These are phyloP conservation scores for Taeniopygia guttata DNA, from an alignment of 2,797 vertebrate genomes.

Conservation along the genomic window DNA sequence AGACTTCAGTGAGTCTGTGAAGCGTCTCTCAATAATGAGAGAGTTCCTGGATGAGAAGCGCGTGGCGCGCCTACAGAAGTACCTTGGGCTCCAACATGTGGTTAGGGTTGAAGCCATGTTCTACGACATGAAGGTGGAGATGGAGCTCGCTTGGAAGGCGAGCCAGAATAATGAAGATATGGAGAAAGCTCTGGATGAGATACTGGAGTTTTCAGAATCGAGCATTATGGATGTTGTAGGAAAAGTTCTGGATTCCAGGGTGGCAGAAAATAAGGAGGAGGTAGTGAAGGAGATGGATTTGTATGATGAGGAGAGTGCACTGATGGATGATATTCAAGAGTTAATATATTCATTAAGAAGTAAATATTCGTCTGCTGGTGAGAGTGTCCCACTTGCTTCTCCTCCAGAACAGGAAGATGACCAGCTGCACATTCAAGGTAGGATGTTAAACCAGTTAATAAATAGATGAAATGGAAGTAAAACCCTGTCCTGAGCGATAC, in stretches of 20 bases:
- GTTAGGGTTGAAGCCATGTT: slow-evolving; percentile 86
- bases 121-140: slow-evolving; percentile 79
- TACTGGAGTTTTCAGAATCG: slow-evolving; percentile 85
- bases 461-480: neutral
- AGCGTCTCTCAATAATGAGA: slow-evolving; percentile 78
- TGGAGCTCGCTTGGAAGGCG: slow-evolving; percentile 73
- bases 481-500: neutral
- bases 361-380: slow-evolving; percentile 79
- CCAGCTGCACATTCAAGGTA: slow-evolving; percentile 68
- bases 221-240: slow-evolving; percentile 85
- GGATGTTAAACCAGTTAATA: neutral
- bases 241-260: slow-evolving; percentile 79
- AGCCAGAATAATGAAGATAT: slow-evolving; percentile 66
- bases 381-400: slow-evolving; percentile 71
- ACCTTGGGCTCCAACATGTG: slow-evolving; percentile 79
- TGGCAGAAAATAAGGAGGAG: slow-evolving; percentile 45
- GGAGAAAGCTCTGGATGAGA: slow-evolving; percentile 83
- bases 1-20: slow-evolving; percentile 74
- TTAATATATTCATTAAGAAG: slow-evolving; percentile 87
- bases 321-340: slow-evolving; percentile 91
- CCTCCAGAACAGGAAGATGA: neutral
- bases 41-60: slow-evolving; percentile 81
- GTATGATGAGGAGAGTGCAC: slow-evolving; percentile 82
- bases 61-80: slow-evolving; percentile 75
- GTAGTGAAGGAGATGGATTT: slow-evolving; percentile 62